Evolutionary conservation across 2,797 vertebrate genomes (phyloP).

Genomic region (Melopsittacus undulatus): DNA sequence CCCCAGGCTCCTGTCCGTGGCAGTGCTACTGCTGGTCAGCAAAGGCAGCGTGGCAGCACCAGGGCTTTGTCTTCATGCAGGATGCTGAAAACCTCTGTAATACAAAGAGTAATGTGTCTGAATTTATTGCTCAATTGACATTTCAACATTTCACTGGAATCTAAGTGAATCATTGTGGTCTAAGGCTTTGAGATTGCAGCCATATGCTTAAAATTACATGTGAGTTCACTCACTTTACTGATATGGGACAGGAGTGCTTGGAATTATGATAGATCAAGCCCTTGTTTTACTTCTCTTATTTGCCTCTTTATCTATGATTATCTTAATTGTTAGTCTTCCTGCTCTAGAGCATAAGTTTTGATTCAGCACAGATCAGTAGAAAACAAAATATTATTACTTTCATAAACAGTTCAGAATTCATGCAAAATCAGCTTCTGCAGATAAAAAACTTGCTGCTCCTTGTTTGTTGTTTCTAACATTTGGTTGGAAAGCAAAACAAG

Average conservation of each 20-base stretch:
- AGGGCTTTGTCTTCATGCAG: fast-evolving
- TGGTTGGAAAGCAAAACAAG: background rate
- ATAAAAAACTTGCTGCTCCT: background rate
- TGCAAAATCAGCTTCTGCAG: background rate
- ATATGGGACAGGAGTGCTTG: background rate
- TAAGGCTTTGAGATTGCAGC: background rate
- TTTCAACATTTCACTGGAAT: background rate
- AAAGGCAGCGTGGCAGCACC: fast-evolving
- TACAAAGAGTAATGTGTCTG: background rate
- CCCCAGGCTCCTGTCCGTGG: fast-evolving
- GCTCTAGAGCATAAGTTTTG: background rate
- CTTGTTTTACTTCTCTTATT: background rate
- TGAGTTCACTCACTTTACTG: background rate
- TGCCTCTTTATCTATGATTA: background rate
- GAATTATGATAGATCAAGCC: background rate
- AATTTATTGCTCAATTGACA: background rate
- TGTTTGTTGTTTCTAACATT: background rate
- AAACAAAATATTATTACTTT: background rate
- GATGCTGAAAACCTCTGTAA: background rate
- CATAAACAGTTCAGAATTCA: background rate
- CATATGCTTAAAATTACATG: background rate
- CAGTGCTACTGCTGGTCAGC: background rate
- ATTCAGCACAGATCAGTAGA: background rate
- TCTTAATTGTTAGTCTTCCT: background rate
- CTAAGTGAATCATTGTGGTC: background rate